phyloP scores from a whole-genome alignment of 2,797 vertebrate species.

The Pseudochirops cupreus region DNA sequence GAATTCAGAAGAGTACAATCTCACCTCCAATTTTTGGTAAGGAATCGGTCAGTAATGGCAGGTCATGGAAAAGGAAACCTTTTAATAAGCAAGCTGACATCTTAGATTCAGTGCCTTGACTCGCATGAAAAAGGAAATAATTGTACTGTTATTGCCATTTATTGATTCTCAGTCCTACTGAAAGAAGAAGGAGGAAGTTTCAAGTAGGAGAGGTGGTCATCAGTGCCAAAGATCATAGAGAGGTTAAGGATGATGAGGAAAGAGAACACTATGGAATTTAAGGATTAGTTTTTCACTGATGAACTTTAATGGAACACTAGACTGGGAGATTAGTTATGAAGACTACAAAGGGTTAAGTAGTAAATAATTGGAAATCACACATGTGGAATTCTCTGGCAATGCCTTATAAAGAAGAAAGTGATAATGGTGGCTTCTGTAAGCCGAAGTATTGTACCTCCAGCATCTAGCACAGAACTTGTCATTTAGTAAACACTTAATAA shows the following conservation, averaged over 20 bases:
- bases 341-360: background rate
- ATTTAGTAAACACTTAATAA: background rate
- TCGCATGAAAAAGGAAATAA: background rate
- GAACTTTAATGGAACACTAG: background rate
- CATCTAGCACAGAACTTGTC: background rate
- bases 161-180: background rate
- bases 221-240: background rate
- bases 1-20: background rate
- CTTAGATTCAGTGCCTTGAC: background rate
- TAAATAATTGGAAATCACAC: background rate
- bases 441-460: background rate
- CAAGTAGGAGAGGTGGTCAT: background rate
- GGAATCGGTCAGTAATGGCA: background rate
- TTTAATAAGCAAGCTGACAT: background rate
- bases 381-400: background rate
- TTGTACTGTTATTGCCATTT: background rate
- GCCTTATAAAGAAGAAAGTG: background rate
- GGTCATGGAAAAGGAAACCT: no score
- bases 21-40: background rate
- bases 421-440: background rate
- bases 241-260: background rate
- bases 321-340: background rate
- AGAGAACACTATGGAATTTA: background rate
- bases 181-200: background rate
- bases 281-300: no score